phyloP scores from a whole-genome alignment of 2,113 vertebrate species.

The Anarhynchus alexandrinus region DNA sequence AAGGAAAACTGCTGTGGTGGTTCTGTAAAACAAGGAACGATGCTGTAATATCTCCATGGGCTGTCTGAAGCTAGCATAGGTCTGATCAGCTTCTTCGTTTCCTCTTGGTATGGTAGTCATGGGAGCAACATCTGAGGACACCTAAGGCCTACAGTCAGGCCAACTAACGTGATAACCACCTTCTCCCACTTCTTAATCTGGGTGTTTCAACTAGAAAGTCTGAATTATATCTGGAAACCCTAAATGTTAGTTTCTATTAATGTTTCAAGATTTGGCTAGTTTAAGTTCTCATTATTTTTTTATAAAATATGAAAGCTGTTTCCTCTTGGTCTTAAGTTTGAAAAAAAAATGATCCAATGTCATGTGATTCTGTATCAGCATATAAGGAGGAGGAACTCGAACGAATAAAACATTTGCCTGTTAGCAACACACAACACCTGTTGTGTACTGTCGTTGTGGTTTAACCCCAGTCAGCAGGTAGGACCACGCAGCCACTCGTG shows the following conservation, averaged over 20 bases:
- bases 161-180: neutral
- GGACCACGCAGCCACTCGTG: neutral
- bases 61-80: neutral
- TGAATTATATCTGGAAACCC: neutral
- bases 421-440: neutral
- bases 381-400: neutral
- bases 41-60: neutral
- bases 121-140: neutral
- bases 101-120: neutral
- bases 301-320: neutral
- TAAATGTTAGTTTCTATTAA: neutral
- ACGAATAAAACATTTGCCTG: neutral
- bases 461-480: neutral
- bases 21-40: neutral
- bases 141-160: neutral
- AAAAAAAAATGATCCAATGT: neutral
- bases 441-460: neutral
- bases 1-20: neutral
- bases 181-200: neutral
- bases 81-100: neutral
- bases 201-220: neutral
- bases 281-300: neutral
- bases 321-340: neutral
- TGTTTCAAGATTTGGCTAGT: neutral
- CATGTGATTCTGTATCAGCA: neutral